A percentile compares a stretch with the other conserved stretches of the same genome.
phyloP scores from a whole-genome alignment of 2,797 vertebrate genomes.

The Tolypeutes matacus region DNA sequence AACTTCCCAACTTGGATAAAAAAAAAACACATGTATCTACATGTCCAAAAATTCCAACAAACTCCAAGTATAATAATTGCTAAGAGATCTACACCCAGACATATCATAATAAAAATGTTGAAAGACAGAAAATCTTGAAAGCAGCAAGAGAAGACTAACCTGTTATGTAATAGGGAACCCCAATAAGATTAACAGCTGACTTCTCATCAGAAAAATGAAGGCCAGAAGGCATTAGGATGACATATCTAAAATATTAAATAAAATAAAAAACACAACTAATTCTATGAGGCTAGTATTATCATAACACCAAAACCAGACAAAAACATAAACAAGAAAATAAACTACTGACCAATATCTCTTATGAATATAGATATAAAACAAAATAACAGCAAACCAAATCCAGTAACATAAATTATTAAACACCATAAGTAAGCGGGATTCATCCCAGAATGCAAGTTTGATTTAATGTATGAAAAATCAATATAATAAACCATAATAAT shows the following conservation, averaged over 20 bases:
- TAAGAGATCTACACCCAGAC: no score
- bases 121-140: no score
- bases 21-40: no score
- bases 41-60: no score
- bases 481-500: background rate
- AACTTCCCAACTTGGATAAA: no score
- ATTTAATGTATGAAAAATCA: background rate
- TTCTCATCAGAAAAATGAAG: no score
- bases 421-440: background rate
- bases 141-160: no score
- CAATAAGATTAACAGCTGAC: no score
- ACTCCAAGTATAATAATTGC: no score
- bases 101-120: no score
- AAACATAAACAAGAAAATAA: background rate
- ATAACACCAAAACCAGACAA: background rate
- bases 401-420: background rate
- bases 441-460: background rate
- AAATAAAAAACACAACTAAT: background rate
- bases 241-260: background rate
- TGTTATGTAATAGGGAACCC: no score
- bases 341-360: background rate
- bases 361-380: background rate
- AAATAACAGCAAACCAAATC: background rate
- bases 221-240: no score
- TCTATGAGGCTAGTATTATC: background rate